These are phyloP conservation scores for Crioceris asparagi DNA, from an alignment of 2,888 invertebrate genomes.

Conservation along the genomic window DNA sequence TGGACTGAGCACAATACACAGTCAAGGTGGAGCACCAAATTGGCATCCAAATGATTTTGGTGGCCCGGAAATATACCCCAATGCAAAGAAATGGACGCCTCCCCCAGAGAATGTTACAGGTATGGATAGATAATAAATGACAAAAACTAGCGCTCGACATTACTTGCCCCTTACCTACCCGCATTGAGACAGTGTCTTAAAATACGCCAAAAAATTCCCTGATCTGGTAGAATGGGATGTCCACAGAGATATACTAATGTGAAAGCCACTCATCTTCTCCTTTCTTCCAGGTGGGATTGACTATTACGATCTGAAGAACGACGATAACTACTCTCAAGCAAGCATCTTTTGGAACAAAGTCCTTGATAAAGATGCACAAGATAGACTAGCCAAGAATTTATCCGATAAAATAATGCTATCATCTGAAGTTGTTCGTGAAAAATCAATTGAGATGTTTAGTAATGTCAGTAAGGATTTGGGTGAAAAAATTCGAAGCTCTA, in stretches of 20 bases:
- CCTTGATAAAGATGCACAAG: slow-evolving; percentile 58
- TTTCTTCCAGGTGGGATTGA: no score
- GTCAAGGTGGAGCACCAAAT: slow-evolving; percentile 81
- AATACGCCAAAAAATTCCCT: no score
- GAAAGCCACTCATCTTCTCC: no score
- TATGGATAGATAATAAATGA: no score
- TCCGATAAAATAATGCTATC: slow-evolving; percentile 67
- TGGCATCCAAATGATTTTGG: slow-evolving; percentile 91
- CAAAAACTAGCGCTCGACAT: no score
- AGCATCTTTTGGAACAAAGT: slow-evolving; percentile 68
- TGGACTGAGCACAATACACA: slow-evolving; percentile 63
- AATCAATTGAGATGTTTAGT: slow-evolving; percentile 76
- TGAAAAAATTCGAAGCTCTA: no score
- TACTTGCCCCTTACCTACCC: no score
- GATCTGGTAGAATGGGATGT: no score
- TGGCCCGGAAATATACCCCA: slow-evolving; percentile 62
- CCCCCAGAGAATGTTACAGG: slow-evolving; percentile 51
- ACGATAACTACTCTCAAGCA: slow-evolving; percentile 83
- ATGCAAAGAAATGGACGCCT: slow-evolving; percentile 45
- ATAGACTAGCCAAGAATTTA: slow-evolving; percentile 58
- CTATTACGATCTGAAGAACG: slow-evolving; percentile 60
- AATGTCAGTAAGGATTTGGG: no score
- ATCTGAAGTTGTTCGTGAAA: slow-evolving; percentile 66
- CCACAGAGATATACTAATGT: no score
- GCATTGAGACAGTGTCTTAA: no score